A percentile compares a stretch with the other conserved stretches of the same genome.
phyloP scores from a whole-genome alignment of 2,797 vertebrate genomes.

The Hydrocynus forskahlii region DNA sequence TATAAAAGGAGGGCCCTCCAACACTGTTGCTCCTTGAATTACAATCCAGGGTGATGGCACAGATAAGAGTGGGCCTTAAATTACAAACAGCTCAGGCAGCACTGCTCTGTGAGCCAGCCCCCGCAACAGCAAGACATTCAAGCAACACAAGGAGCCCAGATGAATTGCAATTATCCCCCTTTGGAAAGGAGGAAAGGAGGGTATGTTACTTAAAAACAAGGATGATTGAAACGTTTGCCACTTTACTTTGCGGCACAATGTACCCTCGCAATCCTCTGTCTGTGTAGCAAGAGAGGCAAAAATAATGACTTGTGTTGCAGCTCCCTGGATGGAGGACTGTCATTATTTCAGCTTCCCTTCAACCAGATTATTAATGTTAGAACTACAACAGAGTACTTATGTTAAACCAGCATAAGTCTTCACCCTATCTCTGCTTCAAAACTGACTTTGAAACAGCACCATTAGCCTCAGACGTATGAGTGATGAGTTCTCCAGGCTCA shows the following conservation, averaged over 20 bases:
- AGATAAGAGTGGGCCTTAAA: conserved; percentile 79
- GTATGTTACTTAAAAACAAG: conserved; percentile 72
- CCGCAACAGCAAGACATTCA: conserved; percentile 58
- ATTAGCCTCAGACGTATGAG: conserved; percentile 10
- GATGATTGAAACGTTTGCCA: conserved; percentile 68
- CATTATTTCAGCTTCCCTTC: conserved; percentile 32
- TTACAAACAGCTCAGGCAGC: conserved; percentile 72
- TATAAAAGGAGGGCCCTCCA: conserved; percentile 73
- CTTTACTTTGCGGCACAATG: conserved; percentile 49
- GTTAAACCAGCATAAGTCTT: conserved; percentile 11
- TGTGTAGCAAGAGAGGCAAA: conserved; percentile 13
- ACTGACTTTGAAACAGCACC: neutral
- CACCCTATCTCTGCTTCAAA: neutral
- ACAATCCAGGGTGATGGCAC: conserved; percentile 80
- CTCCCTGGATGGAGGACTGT: neutral
- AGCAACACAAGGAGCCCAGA: conserved; percentile 65
- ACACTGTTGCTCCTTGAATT: conserved; percentile 83
- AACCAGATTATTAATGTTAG: neutral
- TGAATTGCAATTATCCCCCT: conserved; percentile 76
- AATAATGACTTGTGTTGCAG: conserved; percentile 26
- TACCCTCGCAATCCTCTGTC: conserved; percentile 9
- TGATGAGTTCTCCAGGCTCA: conserved; percentile 10
- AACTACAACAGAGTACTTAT: too few relatives aligned
- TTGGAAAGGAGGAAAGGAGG: conserved; percentile 61
- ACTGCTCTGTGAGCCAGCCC: conserved; percentile 47